Evolutionary conservation across 2,888 invertebrate genomes (phyloP), one percentile per base, ranked within the genome.

Genomic region (Archips crataeganus): DNA sequence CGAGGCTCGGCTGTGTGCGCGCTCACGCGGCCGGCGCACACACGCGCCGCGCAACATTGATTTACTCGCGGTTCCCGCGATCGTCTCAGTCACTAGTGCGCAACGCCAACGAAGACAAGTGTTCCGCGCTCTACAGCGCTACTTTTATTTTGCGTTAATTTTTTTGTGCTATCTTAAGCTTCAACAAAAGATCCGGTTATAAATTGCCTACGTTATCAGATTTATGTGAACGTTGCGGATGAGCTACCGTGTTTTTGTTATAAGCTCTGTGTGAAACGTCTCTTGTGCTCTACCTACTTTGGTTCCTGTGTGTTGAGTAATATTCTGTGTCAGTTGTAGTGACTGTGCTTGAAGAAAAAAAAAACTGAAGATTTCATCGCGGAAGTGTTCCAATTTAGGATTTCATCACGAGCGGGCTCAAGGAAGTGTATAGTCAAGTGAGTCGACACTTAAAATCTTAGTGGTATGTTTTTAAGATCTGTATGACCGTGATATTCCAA

Each of bases 331-430:
- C 90, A 91, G 91, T 92, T 90, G 87, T 87, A 91, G 93, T 93
- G 92, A 84, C 90, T 90, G 90, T 93, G 92, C 88, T 92, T 91
- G 91, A 92, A 91, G 90, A 39, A 39, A 39, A 92, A 89, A 90
- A 92, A 89, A 54, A 90, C 89, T 79, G 87, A 92, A 90, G 85
- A 90, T 93, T 93, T 93, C 88, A 87, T 93, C 87, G 92, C 82
- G 87, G 90, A 90, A 91, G 91, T 93, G 93, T 91, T 90, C 89
- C 91, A 89, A 87, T 89, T 93, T 90, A 83, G 92, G 93, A 94
- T 93, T 94, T 94, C 94, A 94, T 86, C 94, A 94, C 94, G 94
- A 94, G 92, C 92, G 94, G 94, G 93, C 90, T 94, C 85, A 94
- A 94, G 92, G 93, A 93, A 92, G 85, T 94, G 87, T 94, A 94